Evolutionary conservation across 2,797 vertebrate genomes (phyloP), one percentile per base, ranked within the genome.

Genomic region (Mus caroli): DNA sequence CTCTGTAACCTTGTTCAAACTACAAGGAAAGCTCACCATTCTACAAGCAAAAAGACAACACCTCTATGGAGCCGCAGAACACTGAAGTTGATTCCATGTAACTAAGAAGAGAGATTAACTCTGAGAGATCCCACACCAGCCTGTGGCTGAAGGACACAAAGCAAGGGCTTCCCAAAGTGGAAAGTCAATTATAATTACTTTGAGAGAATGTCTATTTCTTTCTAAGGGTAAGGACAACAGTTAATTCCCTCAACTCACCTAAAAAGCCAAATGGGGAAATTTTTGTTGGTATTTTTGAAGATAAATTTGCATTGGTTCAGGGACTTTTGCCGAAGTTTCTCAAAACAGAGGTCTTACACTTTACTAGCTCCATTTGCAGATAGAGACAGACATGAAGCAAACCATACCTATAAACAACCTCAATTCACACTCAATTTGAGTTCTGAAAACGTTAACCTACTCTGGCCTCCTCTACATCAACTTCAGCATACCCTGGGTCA

Each of bases 401-500:
- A 90, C 31, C 82, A 73, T 2, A 78, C 88, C 73, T 79, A 87
- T 86, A 67, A 96, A 77, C 67, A 93, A 93, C 58, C 28, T 40
- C 6, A 87, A 93, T 82, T 96, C 84, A 93, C 54, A 94, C 26
- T 37, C 67, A 76, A 17, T 91, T 91, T 92, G 87, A 95, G 71
- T n/a, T 95, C 95, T 96, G 80, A 97, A 96, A 96, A 90, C 91
- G 90, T 3, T 92, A 80, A 92, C 83, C 95, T 97, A 91, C 88
- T 88, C 79, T 97, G 79, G 96, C 94, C 90, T 93, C 26, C 28
- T n/a, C 34, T 89, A 88, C 31, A 88, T 79, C 92, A 94, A 92
- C 75, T 43, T 92, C 91, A 96, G 89, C 0, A 3, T 97, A 83
- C 52, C 94, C 37, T 50, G 54, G 50, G 84, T 94, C 52, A 86